Base-by-base conservation (phyloP, 2,888 invertebrate species). In the Campaea margaritaria region DNA sequence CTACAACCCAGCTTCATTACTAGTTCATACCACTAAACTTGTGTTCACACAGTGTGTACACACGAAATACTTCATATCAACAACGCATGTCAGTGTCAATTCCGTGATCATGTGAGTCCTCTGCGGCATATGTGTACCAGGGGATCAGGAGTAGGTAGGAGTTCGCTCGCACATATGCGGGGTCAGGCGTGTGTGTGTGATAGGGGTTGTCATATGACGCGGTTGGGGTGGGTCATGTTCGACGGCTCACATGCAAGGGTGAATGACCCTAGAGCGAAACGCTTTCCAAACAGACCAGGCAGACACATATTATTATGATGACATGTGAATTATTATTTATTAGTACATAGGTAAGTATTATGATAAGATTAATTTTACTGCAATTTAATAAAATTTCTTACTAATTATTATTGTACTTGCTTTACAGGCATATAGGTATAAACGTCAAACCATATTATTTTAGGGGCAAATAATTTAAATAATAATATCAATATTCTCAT, bases 41-140 rank as follows among this genome's bases (percentile, higher is more conserved):
- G 4, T 31, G 34, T 67, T 58, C 36, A 60, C 63, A 60, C 63
- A 59, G 58, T 31, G 31, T 57, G 46, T 27, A 31, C 43, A 50
- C 14, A 46, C 27, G 46, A 47, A n/a, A 45, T 4, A 5, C n/a
- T 0, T 21, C 21, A 12, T 47, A n/a, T 38, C 15, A 57, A 31
- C 31, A 9, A 10, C 7, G 41, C 27, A 48, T 62, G 58, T 50
- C 54, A 63, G 75, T 82, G 83, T 82, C 79, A 81, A 74, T 72
- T 75, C 74, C 62, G 78, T 36, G 81, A 79, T 79, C 89, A 88
- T 92, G 89, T 89, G 91, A 91, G 91, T 87, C 85, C 79, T 80
- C 78, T 64, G 78, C 83, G 83, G 86, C 90, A 91, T 89, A 86
- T 85, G 86, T 89, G 87, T 87, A 92, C 90, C 73, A 89, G 90